Percentiles rank a stretch among this genome's conserved stretches.
Evolutionary conservation across 1,140 invertebrate species (phyloP).

Genomic region (Aphelenchoides fujianensis): DNA sequence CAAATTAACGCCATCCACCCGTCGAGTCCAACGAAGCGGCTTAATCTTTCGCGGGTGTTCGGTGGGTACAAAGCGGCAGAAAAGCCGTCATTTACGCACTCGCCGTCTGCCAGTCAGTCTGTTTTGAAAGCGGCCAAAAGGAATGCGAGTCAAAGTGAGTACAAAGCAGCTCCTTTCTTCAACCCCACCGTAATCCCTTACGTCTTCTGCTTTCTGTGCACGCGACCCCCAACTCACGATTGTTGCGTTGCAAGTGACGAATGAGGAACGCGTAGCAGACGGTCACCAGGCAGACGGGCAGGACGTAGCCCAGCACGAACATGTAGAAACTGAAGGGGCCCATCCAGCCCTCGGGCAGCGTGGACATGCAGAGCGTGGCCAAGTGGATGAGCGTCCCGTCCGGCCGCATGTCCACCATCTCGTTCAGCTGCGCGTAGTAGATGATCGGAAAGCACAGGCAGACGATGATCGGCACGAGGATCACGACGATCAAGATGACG

Average conservation of each 20-base stretch:
- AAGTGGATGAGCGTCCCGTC: not conserved
- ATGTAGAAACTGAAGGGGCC: conserved; percentile 5
- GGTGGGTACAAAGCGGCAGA: too few species aligned
- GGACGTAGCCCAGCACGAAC: conserved; percentile 30
- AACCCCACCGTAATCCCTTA: too few species aligned
- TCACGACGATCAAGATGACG: conserved; percentile 35
- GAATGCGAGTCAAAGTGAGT: too few species aligned
- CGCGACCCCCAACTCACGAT: conserved; percentile 26
- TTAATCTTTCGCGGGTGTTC: too few species aligned
- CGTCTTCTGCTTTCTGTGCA: too few species aligned
- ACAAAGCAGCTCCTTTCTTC: too few species aligned
- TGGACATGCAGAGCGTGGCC: not conserved
- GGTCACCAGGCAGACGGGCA: conserved; percentile 28
- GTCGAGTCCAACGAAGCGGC: too few species aligned
- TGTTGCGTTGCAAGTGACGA: conserved; percentile 25
- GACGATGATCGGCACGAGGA: conserved; percentile 36
- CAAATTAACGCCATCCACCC: too few species aligned
- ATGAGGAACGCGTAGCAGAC: conserved; percentile 34
- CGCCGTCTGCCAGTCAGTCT: too few species aligned
- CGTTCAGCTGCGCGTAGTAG: conserved; percentile 42
- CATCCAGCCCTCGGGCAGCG: not conserved
- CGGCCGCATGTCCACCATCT: not conserved
- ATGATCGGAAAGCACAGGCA: conserved; percentile 50
- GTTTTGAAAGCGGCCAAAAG: too few species aligned
- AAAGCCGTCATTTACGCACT: too few species aligned